Base-by-base conservation (phyloP, 1,140 invertebrate genomes). In the Rhagoletis zephyria region DNA sequence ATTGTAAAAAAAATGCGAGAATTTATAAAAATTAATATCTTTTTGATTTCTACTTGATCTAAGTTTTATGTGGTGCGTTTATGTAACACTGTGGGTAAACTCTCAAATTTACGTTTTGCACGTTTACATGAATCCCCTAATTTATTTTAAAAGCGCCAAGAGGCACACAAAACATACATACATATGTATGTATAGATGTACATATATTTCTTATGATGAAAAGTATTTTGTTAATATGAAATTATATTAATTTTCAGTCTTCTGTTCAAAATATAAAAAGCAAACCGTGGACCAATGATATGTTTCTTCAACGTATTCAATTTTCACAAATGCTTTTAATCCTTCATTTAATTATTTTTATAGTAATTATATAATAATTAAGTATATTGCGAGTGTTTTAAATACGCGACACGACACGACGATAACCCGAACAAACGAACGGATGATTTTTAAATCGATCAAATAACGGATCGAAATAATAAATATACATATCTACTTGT, bases 361-460 rank as follows among this genome's bases (percentile, higher is more conserved):
- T 87, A 64, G 42, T 87, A 70, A 77, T 87, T 81, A 81, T 81
- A 81, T 81, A 87, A 87, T 87, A 87, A 40, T 42, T 77, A 87
- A 74, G 59, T 74, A 60, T 87, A 60, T 87, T 60, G 9, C 60
- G 42, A 74, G 67, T 61, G 40, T 87, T 87, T 87, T 59, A 40
- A 56, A 48, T 67, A 87, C 86, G 86, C 86, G 86, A 59, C 86
- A 64, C 64, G 51, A 70, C 86, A 64, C 67, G 64, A 65, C 86
- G 65, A 30, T 67, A 45, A 86, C 59, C 59, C 59, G 63, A 64
- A 86, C 48, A 86, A 86, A 56, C 65, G 70, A 56, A 30, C 86
- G 64, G 67, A 77, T 74, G 67, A 61, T 65, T 4, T 87, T 60
- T 74, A 77, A 74, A 59, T 74, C 70, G 70, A 87, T 61, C 51